Evolutionary conservation across 2,797 vertebrate genomes (phyloP).

Genomic region (Melanotaenia parkinsoni): DNA sequence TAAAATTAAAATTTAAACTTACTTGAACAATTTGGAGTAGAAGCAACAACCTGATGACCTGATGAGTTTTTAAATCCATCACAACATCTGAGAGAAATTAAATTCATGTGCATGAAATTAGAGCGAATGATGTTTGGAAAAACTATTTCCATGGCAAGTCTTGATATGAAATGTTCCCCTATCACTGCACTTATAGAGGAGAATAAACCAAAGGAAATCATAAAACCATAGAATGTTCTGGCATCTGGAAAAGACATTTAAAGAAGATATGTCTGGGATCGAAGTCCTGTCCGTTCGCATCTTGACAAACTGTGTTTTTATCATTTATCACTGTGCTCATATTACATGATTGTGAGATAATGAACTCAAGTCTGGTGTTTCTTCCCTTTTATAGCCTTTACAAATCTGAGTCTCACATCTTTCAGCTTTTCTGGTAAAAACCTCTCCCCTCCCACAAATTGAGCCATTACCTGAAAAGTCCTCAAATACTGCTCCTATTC

Average conservation of each 20-base stretch:
- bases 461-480: slow-evolving; percentile 33
- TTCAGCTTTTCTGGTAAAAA: slow-evolving; percentile 9
- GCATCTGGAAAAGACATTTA: slow-evolving; percentile 65
- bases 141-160: slow-evolving; percentile 43
- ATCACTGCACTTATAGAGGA: slow-evolving; percentile 14
- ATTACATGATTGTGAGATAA: slow-evolving; percentile 45
- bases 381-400: slow-evolving; percentile 1
- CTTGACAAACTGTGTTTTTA: slow-evolving; percentile 18
- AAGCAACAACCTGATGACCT: not conserved
- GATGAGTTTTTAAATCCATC: not conserved
- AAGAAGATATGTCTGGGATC: slow-evolving; percentile 29
- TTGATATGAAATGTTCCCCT: slow-evolving; percentile 34
- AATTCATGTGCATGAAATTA: slow-evolving; percentile 25
- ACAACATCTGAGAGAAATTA: slow-evolving; percentile 16
- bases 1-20: slow-evolving; percentile 5
- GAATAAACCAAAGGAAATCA: slow-evolving; percentile 27
- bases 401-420: slow-evolving; percentile 9
- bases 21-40: slow-evolving; percentile 1
- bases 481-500: slow-evolving; percentile 63
- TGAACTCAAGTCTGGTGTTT: slow-evolving; percentile 21
- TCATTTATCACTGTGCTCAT: slow-evolving; percentile 30
- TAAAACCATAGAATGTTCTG: slow-evolving; percentile 16
- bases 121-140: slow-evolving; percentile 47
- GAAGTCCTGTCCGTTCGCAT: slow-evolving; percentile 44
- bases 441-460: slow-evolving; percentile 1